Base-by-base conservation (phyloP, 2,797 vertebrate genomes). In the Perodicticus potto region DNA sequence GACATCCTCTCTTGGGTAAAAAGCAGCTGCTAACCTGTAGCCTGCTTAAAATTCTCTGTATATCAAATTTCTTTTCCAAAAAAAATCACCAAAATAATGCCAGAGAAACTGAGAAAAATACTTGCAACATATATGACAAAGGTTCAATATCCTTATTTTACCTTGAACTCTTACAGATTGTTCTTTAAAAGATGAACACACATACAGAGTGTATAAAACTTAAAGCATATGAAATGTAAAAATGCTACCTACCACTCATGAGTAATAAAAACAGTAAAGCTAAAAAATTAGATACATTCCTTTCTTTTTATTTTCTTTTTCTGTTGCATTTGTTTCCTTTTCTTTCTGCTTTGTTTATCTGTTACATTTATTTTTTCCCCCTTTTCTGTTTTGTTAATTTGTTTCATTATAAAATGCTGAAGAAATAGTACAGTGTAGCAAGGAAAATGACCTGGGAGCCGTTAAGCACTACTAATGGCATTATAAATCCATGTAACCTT, bases 381-480 rank as follows among this genome's bases (percentile, higher is more conserved):
- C 14, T 45, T 34, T 43, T 34, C 17, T 1, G 4, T 53, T 43
- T 55, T 11, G 17, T 59, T 53, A 73, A 45, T n/a, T 55, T 63
- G 19, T 59, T 32, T 43, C 84, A 27, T 72, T 40, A 65, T n/a
- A 85, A 90, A 91, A 76, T 32, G 7, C 16, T 32, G 32, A 80
- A 37, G 19, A 70, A 59, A 61, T n/a, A 32, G 32, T 72, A 16
- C 7, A 0, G 0, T 11, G 25, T 25, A 11, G 25, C 23, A n/a
- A 77, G 55, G 40, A 7, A 55, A 9, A 7, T 19, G 27, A 7
- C 34, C 7, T 17, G 1, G 17, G 19, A 5, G 55, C 25, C 1
- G 0, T 2, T 14, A 34, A 0, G 5, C 3, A 0, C 59, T 72
- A 12, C 72, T 88, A 9, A 76, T 8, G 7, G 16, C 25, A 2